Conservation (phyloP, 2,888 invertebrate species). For the Drosophila flavopinicola region DNA sequence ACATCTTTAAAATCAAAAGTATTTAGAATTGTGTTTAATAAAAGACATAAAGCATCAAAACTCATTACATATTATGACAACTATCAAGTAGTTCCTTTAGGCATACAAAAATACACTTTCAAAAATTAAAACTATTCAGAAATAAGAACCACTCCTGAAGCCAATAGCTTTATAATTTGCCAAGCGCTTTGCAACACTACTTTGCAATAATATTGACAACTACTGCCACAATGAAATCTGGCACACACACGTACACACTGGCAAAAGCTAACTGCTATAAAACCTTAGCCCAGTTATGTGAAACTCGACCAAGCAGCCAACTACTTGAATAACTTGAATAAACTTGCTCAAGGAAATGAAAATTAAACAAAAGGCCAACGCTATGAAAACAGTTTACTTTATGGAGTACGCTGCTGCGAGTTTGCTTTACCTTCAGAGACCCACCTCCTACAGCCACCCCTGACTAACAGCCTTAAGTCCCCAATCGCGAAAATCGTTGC, state of each 20-base stretch:
- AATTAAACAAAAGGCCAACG: slow-evolving; percentile 56
- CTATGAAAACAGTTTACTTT: slow-evolving; percentile 46
- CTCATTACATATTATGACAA: no score
- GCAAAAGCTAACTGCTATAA: slow-evolving; percentile 23
- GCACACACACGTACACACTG: background rate
- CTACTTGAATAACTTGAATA: slow-evolving; percentile 39
- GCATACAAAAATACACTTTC: no score
- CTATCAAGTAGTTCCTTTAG: no score
- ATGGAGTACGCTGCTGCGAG: slow-evolving; percentile 16
- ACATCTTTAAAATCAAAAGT: no score
- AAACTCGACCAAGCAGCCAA: slow-evolving; percentile 1
- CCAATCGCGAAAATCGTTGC: slow-evolving; percentile 54
- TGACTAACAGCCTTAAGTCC: background rate
- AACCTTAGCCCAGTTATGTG: slow-evolving; percentile 37
- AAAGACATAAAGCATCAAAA: no score
- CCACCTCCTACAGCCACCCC: background rate
- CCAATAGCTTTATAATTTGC: no score
- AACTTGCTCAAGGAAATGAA: slow-evolving; percentile 55
- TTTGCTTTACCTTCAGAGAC: background rate
- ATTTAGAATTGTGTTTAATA: no score
- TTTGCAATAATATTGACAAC: no score
- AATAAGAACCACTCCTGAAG: no score
- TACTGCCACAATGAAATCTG: slow-evolving; percentile 18
- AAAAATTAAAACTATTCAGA: no score
- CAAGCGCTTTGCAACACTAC: no score